phyloP scores from a whole-genome alignment of 1,140 invertebrate genomes.

The Spodoptera litura region DNA sequence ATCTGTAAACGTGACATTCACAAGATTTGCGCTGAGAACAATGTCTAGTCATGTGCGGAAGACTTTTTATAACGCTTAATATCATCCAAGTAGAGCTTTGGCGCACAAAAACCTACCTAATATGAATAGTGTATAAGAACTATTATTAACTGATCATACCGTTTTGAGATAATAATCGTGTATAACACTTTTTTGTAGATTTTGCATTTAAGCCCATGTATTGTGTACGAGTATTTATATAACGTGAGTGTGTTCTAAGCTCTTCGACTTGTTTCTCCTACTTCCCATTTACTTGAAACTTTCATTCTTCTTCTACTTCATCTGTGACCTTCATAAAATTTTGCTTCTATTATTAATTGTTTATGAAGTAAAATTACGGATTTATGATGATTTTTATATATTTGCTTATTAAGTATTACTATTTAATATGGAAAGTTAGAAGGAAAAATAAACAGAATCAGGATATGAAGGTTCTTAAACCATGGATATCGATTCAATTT shows the following conservation, averaged over 20 bases:
- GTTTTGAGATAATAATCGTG: constrained; percentile 81
- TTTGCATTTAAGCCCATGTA: constrained; percentile 84
- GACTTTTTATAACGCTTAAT: constrained; percentile 67
- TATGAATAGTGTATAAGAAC: constrained; percentile 79
- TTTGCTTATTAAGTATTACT: too few relatives aligned
- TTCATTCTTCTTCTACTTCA: not conserved
- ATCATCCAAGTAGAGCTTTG: constrained; percentile 81
- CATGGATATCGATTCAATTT: too few relatives aligned
- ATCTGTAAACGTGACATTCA: constrained; percentile 47
- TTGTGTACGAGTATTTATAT: constrained; percentile 80
- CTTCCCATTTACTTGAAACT: constrained; percentile 48
- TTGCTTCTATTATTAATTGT: constrained; percentile 6
- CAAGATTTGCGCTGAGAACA: constrained; percentile 63
- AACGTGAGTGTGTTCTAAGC: constrained; percentile 79
- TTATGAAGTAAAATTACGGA: too few relatives aligned
- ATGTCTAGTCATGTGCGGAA: constrained; percentile 52
- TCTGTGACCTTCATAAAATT: constrained; percentile 43
- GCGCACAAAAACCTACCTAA: constrained; percentile 78
- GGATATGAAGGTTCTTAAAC: too few relatives aligned
- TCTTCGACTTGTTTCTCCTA: constrained; percentile 59
- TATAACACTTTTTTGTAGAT: constrained; percentile 82
- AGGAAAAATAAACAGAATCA: too few relatives aligned
- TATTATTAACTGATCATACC: constrained; percentile 78
- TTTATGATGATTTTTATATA: too few relatives aligned
- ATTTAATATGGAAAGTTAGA: too few relatives aligned